These are phyloP conservation scores for Xiphias gladius DNA, from an alignment of 2,113 vertebrate genomes.

Conservation along the genomic window DNA sequence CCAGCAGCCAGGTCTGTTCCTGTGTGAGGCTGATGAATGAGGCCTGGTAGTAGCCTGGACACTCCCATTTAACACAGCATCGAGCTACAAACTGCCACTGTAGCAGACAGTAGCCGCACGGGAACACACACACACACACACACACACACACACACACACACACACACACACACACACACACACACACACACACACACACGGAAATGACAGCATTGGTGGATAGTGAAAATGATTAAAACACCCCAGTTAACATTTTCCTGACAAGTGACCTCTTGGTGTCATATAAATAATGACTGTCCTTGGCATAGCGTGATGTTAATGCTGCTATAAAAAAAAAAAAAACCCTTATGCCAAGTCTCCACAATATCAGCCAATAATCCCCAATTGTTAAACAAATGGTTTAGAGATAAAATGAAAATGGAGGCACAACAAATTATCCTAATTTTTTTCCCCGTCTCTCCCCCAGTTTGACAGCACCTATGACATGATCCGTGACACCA, in stretches of 20 bases:
- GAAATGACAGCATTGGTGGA: neutral
- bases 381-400: neutral
- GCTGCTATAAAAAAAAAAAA: neutral
- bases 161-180: slow-evolving; percentile 14
- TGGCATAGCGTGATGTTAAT: neutral
- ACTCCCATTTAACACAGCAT: slow-evolving; percentile 79
- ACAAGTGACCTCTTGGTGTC: neutral
- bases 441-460: too few relatives aligned
- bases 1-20: slow-evolving; percentile 59
- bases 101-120: slow-evolving; percentile 57
- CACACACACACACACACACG: slow-evolving; percentile 17
- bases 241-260: neutral
- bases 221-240: slow-evolving; percentile 20
- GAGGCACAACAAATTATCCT: too few relatives aligned
- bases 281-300: slow-evolving; percentile 7
- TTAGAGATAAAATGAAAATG: too few relatives aligned
- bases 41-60: slow-evolving; percentile 64
- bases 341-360: neutral
- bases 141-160: slow-evolving; percentile 24
- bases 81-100: slow-evolving; percentile 61
- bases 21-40: slow-evolving; percentile 79
- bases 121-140: slow-evolving; percentile 42
- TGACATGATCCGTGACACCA: too few relatives aligned
- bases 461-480: too few relatives aligned
- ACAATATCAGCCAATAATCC: neutral